These are phyloP conservation scores for Stenopsyche tienmushanensis DNA, from an alignment of 1,140 invertebrate genomes.

Conservation along the genomic window DNA sequence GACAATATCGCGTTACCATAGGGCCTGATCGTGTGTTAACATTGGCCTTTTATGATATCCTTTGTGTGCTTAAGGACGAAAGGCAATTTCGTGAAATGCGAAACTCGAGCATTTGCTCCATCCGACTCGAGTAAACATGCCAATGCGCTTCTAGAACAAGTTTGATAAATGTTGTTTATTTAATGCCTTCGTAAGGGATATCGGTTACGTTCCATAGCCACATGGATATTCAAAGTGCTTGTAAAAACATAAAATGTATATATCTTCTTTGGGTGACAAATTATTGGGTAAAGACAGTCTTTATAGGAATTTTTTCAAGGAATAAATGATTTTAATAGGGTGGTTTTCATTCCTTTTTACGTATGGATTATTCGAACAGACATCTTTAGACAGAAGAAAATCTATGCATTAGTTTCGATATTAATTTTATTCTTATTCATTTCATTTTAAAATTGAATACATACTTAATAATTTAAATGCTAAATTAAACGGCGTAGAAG, in stretches of 20 bases:
- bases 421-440: no score
- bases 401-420: no score
- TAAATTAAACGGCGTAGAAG: no score
- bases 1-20: not conserved
- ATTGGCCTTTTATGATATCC: not conserved
- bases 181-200: conserved; percentile 16
- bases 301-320: not conserved
- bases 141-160: not conserved
- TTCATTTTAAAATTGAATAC: no score
- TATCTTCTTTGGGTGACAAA: not conserved
- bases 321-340: no score
- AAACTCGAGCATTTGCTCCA: conserved; percentile 18
- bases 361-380: no score
- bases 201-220: conserved; percentile 16
- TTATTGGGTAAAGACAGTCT: not conserved
- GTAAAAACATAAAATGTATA: no score
- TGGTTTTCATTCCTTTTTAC: no score
- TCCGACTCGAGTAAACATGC: conserved; percentile 24
- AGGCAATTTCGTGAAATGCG: conserved; percentile 30
- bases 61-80: conserved; percentile 6
- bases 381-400: no score
- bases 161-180: conserved; percentile 27
- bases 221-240: no score
- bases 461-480: no score
- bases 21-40: not conserved